These are phyloP conservation scores for Neoascia interrupta DNA, from an alignment of 2,888 invertebrate genomes.

Conservation along the genomic window DNA sequence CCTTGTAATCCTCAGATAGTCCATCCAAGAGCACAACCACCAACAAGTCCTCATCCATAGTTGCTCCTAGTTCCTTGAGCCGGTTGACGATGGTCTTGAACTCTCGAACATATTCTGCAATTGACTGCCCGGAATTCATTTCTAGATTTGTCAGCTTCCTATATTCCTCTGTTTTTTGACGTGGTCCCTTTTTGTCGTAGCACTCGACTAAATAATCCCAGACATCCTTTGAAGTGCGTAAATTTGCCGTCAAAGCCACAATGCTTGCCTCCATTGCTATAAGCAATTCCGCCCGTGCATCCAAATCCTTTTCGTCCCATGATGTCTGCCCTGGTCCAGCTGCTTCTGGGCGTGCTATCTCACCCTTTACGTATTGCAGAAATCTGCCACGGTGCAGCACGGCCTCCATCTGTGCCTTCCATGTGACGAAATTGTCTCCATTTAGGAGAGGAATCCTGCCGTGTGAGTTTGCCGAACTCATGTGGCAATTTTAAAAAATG, in stretches of 20 bases:
- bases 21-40: background rate
- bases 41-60: background rate
- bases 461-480: background rate
- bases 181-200: too few relatives aligned
- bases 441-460: constrained; percentile 8
- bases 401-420: constrained; percentile 29
- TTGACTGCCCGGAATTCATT: constrained; percentile 7
- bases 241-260: constrained; percentile 17
- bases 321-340: constrained; percentile 1
- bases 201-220: constrained; percentile 38
- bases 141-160: constrained; percentile 17
- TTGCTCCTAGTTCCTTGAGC: background rate
- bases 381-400: background rate
- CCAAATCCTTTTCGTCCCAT: constrained; percentile 34
- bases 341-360: background rate
- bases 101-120: background rate
- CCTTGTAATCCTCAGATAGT: constrained; percentile 9
- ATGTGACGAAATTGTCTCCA: constrained; percentile 11
- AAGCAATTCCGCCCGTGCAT: constrained; percentile 23
- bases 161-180: too few relatives aligned
- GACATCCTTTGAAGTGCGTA: constrained; percentile 44
- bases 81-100: background rate
- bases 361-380: background rate
- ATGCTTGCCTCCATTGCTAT: constrained; percentile 28
- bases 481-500: too few relatives aligned